A percentile compares a stretch with the other conserved stretches of the same genome.
phyloP scores from a whole-genome alignment of 2,797 vertebrate species.

The Liasis olivaceus region DNA sequence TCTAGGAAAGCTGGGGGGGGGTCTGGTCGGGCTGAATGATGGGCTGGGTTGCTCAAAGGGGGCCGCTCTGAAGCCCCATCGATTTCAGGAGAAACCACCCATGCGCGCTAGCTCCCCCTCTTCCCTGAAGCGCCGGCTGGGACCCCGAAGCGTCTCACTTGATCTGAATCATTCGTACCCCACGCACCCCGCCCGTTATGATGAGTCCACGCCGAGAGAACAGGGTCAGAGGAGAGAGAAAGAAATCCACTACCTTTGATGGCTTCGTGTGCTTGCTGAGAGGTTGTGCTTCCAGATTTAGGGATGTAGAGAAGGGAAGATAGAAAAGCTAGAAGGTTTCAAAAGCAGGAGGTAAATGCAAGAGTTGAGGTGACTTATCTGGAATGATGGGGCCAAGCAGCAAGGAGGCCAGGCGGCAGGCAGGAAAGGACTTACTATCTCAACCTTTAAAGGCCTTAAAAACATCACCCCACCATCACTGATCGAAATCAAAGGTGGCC shows the following conservation, averaged over 20 bases:
- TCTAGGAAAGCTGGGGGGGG: background rate
- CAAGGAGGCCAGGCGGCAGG: background rate
- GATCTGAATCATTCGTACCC: background rate
- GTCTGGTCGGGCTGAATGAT: background rate
- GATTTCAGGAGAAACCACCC: background rate
- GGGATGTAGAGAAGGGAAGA: background rate
- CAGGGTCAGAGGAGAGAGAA: background rate
- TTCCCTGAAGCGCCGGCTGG: background rate
- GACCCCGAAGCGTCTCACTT: background rate
- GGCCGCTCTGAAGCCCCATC: background rate
- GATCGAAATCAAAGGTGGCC: background rate
- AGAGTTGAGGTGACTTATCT: background rate
- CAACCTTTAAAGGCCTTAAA: background rate
- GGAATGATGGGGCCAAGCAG: background rate
- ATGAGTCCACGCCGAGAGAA: background rate
- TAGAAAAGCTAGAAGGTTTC: background rate
- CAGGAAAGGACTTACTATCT: background rate
- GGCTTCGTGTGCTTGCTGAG: background rate
- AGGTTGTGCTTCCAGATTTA: background rate
- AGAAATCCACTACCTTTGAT: background rate
- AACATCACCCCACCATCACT: background rate
- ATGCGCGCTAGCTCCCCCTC: too few relatives aligned
- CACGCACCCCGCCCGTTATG: fast-evolving
- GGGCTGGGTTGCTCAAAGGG: too few relatives aligned
- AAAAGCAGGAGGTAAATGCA: background rate